Evolutionary conservation across 2,113 vertebrate genomes (phyloP).

Genomic region (Pluvianellus socialis): DNA sequence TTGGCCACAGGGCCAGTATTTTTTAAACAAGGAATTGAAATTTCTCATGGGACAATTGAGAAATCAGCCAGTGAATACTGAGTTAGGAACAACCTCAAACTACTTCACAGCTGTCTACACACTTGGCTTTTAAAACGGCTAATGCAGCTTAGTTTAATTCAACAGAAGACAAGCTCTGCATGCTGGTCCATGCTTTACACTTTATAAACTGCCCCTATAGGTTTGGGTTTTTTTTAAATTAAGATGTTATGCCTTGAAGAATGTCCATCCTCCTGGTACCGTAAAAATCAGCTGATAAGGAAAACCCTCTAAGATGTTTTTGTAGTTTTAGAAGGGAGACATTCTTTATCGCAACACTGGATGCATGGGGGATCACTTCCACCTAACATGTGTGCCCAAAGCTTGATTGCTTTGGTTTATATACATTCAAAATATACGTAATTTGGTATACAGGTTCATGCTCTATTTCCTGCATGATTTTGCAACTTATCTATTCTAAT

Average conservation of each 20-base stretch:
- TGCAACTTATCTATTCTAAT: too few species aligned
- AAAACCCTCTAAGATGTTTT: too few species aligned
- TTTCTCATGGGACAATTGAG: not conserved
- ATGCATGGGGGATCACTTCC: too few species aligned
- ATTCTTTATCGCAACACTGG: too few species aligned
- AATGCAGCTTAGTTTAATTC: not conserved
- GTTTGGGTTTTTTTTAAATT: not conserved
- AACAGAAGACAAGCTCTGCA: not conserved
- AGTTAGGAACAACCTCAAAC: not conserved
- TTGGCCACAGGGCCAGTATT: not conserved
- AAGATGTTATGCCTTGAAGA: not conserved
- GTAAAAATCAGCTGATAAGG: too few species aligned
- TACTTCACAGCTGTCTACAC: not conserved
- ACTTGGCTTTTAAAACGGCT: not conserved
- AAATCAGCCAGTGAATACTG: not conserved
- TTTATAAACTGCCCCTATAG: not conserved
- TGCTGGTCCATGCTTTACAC: not conserved
- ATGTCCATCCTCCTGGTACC: not conserved
- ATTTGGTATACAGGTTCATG: too few species aligned
- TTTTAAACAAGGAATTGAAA: not conserved
- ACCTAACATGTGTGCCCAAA: too few species aligned
- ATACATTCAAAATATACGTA: too few species aligned
- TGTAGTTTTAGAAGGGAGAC: too few species aligned
- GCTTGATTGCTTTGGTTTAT: too few species aligned
- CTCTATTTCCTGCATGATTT: too few species aligned